These are phyloP conservation scores for Bettongia penicillata DNA, from an alignment of 2,113 vertebrate species.

Conservation along the genomic window DNA sequence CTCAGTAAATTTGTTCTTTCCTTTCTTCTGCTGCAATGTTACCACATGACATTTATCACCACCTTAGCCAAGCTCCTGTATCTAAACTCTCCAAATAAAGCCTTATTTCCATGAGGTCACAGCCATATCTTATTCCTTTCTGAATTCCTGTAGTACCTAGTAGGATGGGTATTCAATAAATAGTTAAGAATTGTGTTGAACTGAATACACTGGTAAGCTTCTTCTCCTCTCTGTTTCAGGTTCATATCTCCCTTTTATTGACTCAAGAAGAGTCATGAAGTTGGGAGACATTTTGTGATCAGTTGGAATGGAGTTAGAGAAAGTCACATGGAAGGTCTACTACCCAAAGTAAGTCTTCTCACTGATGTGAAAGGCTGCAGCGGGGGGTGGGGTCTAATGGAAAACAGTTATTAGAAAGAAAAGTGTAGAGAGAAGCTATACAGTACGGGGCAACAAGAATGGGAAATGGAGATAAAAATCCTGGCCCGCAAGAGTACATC, in stretches of 20 bases:
- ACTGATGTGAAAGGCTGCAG: not conserved
- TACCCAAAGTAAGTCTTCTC: not conserved
- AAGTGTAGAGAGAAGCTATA: not conserved
- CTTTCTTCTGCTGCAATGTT: not conserved
- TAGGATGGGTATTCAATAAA: not conserved
- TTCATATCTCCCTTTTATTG: not conserved
- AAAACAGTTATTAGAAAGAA: not conserved
- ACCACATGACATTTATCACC: not conserved
- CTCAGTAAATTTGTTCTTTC: not conserved
- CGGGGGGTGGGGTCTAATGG: not conserved
- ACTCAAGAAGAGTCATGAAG: not conserved
- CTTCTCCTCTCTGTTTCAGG: not conserved
- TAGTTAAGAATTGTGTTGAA: not conserved
- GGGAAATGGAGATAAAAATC: not conserved
- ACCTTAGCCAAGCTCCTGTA: not conserved
- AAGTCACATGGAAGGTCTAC: not conserved
- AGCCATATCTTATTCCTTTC: not conserved
- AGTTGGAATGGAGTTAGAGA: not conserved
- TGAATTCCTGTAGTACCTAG: not conserved
- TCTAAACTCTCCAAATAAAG: not conserved
- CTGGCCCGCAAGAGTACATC: not conserved
- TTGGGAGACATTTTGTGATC: not conserved
- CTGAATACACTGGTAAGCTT: not conserved
- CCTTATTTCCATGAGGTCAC: not conserved
- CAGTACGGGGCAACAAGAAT: not conserved